Base-by-base conservation (phyloP, 2,113 vertebrate genomes). In the Mirounga angustirostris region DNA sequence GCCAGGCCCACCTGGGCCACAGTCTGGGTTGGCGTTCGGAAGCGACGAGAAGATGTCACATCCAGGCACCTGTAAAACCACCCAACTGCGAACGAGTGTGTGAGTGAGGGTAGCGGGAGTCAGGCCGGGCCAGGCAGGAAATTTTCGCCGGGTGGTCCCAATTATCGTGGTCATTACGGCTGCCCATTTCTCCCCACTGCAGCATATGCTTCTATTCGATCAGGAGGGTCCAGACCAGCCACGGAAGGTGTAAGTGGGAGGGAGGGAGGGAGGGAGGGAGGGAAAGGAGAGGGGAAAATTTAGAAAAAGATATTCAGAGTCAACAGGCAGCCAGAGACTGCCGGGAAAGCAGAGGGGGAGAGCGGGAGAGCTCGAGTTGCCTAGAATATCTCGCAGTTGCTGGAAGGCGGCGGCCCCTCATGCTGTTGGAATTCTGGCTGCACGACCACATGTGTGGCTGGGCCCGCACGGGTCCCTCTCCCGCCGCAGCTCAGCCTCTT, bases 351-450 rank as follows among this genome's bases (percentile, higher is more conserved):
- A 67, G 65, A 58, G 26, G 43, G n/a, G 52, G 52, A 7, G 15
- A 26, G 14, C 50, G 11, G 13, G 13, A 40, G 14, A 79, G 26
- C 28, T 4, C 6, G 69, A 43, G 50, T 43, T 30, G 16, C 30
- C 30, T 28, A 14, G 84, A 52, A 33, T 6, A 8, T 9, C 80
- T 19, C 22, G 2, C 46, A 21, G 6, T 24, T 19, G 46, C n/a
- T 5, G 6, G 67, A 71, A 21, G 36, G 1, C 3, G 0, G 58
- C 4, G 0, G 58, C 1, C 5, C 2, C 63, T 36, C 19, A 0
- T 4, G 50, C n/a, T 26, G 21, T 30, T 33, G 21, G 26, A 10
- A 16, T 61, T 50, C 63, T 3, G 18, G n/a, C 2, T 4, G 26
- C 73, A 4, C 1, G 15, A 1, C 8, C 46, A 11, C 43, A 8